Evolutionary conservation across 2,113 vertebrate genomes (phyloP).

Genomic region (Charadrius vociferus): DNA sequence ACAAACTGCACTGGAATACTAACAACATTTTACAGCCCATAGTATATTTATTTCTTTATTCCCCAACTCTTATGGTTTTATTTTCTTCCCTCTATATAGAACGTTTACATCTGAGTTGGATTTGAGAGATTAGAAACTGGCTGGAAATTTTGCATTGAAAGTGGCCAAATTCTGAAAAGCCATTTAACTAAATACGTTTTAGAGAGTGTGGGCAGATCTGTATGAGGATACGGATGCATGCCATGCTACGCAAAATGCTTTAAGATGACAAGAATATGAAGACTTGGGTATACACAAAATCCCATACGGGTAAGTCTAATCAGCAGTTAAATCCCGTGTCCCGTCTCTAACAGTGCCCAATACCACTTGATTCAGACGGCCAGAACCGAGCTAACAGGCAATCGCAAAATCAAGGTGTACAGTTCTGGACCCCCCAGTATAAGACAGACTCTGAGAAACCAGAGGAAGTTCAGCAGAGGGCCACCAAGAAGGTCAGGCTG

Average conservation of each 20-base stretch:
- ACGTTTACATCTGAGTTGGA: not conserved
- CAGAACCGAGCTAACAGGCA: not conserved
- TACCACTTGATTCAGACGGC: not conserved
- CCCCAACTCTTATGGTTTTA: not conserved
- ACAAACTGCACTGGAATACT: slow-evolving; percentile 10
- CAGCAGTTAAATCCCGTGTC: not conserved
- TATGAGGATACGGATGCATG: not conserved
- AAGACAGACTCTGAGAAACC: not conserved
- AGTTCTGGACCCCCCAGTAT: not conserved
- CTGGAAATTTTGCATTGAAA: not conserved
- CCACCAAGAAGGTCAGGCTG: not conserved
- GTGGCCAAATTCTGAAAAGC: not conserved
- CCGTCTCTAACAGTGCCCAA: not conserved
- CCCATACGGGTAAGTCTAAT: not conserved
- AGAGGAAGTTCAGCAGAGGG: not conserved
- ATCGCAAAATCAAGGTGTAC: not conserved
- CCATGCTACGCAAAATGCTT: not conserved
- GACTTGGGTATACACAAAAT: not conserved
- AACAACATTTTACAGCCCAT: slow-evolving; percentile 2
- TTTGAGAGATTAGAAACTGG: not conserved
- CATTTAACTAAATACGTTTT: not conserved
- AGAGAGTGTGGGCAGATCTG: not conserved
- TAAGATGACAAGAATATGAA: not conserved
- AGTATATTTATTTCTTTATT: slow-evolving; percentile 28
- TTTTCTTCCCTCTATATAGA: not conserved